Conservation (phyloP, 2,113 vertebrate species). For the Onychostruthus taczanowskii region DNA sequence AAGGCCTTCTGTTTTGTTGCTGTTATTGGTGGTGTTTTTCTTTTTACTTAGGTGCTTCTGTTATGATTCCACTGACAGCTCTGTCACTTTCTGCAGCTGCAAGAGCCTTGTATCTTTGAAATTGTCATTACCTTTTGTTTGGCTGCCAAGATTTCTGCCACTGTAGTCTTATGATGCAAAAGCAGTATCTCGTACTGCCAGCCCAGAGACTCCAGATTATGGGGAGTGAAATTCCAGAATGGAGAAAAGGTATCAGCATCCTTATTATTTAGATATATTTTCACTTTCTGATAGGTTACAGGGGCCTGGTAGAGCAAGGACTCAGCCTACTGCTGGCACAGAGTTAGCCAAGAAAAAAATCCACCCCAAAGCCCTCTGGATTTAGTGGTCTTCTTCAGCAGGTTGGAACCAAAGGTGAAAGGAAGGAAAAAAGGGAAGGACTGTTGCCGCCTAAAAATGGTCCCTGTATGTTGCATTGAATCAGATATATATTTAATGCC, state of each 20-base stretch:
- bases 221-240: background rate
- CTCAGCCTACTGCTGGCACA: background rate
- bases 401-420: background rate
- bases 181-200: background rate
- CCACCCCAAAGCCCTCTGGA: background rate
- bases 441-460: background rate
- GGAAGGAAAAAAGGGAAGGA: background rate
- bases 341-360: background rate
- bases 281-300: background rate
- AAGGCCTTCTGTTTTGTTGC: background rate
- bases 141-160: constrained; percentile 24
- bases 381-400: background rate
- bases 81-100: constrained; percentile 38
- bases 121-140: constrained; percentile 65
- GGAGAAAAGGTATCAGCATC: background rate
- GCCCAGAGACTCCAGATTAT: background rate
- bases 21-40: background rate
- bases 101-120: constrained; percentile 59
- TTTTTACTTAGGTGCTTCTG: constrained; percentile 33
- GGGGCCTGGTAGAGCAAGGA: background rate
- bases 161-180: background rate
- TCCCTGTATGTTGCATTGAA: background rate
- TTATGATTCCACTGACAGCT: constrained; percentile 31
- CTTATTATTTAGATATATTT: background rate
- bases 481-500: background rate